Percentiles rank a stretch among this genome's conserved stretches.
Evolutionary conservation across 2,113 vertebrate genomes (phyloP).

Genomic region (Eptatretus burgeri): DNA sequence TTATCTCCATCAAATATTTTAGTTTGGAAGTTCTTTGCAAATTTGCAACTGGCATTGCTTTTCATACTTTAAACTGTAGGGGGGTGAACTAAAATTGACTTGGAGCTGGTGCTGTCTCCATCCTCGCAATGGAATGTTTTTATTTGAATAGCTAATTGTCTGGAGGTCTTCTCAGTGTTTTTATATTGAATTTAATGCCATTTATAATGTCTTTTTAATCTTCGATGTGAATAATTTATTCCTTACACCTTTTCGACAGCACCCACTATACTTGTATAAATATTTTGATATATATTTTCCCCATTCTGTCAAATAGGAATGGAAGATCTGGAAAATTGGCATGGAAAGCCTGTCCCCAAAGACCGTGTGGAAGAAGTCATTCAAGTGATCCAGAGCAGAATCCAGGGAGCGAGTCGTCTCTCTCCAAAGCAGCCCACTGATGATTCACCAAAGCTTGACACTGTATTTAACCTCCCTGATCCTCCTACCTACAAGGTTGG

Average conservation of each 20-base stretch:
- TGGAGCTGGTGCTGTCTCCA: too few species aligned
- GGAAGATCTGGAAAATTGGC: constrained; percentile 40
- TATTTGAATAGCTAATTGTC: too few species aligned
- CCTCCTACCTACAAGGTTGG: constrained; percentile 25
- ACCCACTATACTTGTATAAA: neutral
- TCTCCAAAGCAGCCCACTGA: constrained; percentile 23
- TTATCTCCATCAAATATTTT: too few species aligned
- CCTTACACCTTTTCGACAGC: too few species aligned
- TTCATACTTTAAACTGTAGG: too few species aligned
- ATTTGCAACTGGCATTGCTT: too few species aligned
- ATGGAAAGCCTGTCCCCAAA: constrained; percentile 40
- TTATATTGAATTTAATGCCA: neutral
- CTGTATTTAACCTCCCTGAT: constrained; percentile 14
- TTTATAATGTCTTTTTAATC: neutral
- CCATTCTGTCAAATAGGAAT: constrained; percentile 17
- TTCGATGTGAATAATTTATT: neutral
- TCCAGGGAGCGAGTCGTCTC: constrained; percentile 22
- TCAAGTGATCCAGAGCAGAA: constrained; percentile 22
- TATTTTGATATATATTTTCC: too few species aligned
- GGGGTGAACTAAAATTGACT: too few species aligned
- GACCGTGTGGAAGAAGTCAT: constrained; percentile 26
- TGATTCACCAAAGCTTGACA: constrained; percentile 18
- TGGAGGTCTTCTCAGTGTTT: too few species aligned
- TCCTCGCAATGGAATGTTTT: too few species aligned
- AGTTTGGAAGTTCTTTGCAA: too few species aligned